Evolutionary conservation across 2,888 invertebrate genomes (phyloP).

Genomic region (Drosophila mettleri): DNA sequence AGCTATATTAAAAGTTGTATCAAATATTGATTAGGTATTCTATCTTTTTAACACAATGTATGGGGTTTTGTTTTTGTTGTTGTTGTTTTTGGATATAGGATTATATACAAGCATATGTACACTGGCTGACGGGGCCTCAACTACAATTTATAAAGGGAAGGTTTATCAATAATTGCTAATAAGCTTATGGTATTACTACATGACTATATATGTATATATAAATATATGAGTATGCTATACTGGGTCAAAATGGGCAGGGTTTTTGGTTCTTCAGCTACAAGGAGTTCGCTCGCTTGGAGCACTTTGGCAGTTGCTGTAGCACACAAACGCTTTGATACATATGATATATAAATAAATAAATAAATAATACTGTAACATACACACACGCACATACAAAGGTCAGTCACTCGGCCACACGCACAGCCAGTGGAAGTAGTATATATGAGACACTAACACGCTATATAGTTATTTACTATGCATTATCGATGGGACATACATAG

Average conservation of each 20-base stretch:
- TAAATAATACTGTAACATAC: conserved; percentile 69
- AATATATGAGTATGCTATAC: conserved; percentile 33
- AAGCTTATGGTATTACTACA: conserved; percentile 26
- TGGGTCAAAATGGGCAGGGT: conserved; percentile 43
- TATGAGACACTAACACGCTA: conserved; percentile 76
- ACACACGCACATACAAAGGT: conserved; percentile 25
- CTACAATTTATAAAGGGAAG: conserved; percentile 30
- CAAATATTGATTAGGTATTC: conserved; percentile 26
- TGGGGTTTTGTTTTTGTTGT: no score
- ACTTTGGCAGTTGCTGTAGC: conserved; percentile 74
- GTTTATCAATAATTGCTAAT: conserved; percentile 40
- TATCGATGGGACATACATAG: conserved; percentile 57
- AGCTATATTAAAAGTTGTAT: conserved; percentile 38
- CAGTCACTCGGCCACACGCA: conserved; percentile 59
- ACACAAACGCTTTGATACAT: conserved; percentile 42
- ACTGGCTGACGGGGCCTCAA: conserved; percentile 52
- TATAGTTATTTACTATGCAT: conserved; percentile 69
- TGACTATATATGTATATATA: conserved; percentile 22
- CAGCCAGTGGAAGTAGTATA: conserved; percentile 60
- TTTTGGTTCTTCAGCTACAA: conserved; percentile 33
- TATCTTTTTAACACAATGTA: conserved; percentile 9
- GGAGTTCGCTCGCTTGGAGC: conserved; percentile 46
- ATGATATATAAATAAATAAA: conserved; percentile 30
- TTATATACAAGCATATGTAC: conserved; percentile 50
- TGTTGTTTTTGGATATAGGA: conserved; percentile 16